These are phyloP conservation scores for Aphelocoma californica DNA, from an alignment of 2,797 vertebrate genomes.

Conservation along the genomic window DNA sequence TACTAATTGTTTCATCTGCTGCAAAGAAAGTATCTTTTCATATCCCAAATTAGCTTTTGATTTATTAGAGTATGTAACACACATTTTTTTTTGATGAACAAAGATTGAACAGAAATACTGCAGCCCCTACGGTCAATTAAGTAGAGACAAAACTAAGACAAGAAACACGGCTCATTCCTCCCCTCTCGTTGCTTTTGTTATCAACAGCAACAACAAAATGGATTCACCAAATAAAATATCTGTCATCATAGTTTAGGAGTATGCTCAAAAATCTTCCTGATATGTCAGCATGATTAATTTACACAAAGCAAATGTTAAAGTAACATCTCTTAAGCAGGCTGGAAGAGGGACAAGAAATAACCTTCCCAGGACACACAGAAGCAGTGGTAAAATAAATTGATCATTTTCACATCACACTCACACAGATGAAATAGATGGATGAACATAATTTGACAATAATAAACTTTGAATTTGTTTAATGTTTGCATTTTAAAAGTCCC, in stretches of 20 bases:
- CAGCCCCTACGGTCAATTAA: neutral
- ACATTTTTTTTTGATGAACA: neutral
- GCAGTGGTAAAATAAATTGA: neutral
- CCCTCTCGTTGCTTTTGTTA: neutral
- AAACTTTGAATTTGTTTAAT: neutral
- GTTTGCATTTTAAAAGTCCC: neutral
- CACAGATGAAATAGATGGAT: neutral
- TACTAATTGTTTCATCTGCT: constrained; percentile 16
- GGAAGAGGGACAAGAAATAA: neutral
- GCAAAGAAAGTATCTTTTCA: constrained; percentile 19
- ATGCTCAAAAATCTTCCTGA: neutral
- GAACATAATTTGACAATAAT: neutral
- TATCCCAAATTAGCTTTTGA: neutral
- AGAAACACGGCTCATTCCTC: neutral
- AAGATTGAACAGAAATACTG: neutral
- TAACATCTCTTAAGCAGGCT: neutral
- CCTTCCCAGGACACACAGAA: neutral
- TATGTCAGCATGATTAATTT: neutral
- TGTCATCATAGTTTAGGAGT: neutral
- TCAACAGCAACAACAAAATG: neutral
- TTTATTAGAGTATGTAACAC: neutral
- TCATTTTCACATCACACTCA: neutral
- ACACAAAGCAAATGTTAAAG: neutral
- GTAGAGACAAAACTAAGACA: neutral
- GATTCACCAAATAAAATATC: neutral